Conservation (phyloP, 2,888 invertebrate genomes). For the Pyrrhosoma nymphula region DNA sequence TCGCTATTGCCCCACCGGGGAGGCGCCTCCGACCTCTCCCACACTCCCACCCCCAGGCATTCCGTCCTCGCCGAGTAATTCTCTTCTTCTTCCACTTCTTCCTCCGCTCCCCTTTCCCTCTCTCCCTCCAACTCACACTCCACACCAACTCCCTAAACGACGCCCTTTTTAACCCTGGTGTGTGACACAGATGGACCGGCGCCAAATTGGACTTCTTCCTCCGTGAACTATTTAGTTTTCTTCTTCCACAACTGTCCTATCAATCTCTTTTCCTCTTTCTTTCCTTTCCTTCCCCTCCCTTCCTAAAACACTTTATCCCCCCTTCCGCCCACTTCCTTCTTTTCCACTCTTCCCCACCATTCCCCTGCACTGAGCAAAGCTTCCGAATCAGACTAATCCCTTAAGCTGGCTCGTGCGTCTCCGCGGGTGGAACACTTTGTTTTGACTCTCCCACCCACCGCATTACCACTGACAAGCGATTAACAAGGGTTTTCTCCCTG, state of each 20-base stretch:
- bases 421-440: constrained; percentile 42
- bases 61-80: neutral
- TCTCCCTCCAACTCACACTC: neutral
- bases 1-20: neutral
- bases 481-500: constrained; percentile 48
- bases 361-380: neutral
- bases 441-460: constrained; percentile 41
- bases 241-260: constrained; percentile 9
- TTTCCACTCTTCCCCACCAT: neutral
- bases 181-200: constrained; percentile 54
- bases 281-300: neutral
- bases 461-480: constrained; percentile 52
- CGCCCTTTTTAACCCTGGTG: constrained; percentile 24
- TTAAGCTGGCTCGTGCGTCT: constrained; percentile 55
- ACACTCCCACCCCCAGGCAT: neutral
- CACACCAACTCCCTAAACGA: neutral
- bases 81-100: neutral
- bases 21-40: neutral
- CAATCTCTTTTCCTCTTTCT: neutral
- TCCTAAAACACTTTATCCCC: neutral
- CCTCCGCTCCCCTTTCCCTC: neutral
- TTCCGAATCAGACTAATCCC: constrained; percentile 50
- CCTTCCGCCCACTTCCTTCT: neutral
- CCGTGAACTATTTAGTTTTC: constrained; percentile 58
- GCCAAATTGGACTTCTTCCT: constrained; percentile 63